Evolutionary conservation across 2,113 vertebrate genomes (phyloP).

Genomic region (Macaca mulatta): DNA sequence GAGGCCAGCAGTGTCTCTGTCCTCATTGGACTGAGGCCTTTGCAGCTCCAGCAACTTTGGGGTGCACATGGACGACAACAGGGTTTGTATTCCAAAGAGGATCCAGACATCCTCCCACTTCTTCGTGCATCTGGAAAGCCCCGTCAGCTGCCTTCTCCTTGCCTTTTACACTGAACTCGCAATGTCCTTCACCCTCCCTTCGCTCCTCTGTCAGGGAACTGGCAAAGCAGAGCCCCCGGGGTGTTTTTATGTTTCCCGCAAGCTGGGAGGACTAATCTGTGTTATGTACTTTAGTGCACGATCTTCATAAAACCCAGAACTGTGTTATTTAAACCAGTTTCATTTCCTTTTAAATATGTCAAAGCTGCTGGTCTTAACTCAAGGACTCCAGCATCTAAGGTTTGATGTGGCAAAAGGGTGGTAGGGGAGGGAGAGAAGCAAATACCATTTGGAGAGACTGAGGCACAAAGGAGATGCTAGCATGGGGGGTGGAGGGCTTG

Average conservation of each 20-base stretch:
- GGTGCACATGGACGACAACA: accelerated
- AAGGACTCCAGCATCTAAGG: not conserved
- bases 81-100: not conserved
- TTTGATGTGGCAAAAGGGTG: accelerated
- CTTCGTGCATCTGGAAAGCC: accelerated
- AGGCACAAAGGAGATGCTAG: not conserved
- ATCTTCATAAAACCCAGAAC: not conserved
- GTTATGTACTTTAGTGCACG: not conserved
- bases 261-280: not conserved
- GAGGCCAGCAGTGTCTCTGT: not conserved
- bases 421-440: not conserved
- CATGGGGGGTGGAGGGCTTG: accelerated
- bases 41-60: not conserved
- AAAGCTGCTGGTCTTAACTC: not conserved
- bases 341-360: not conserved
- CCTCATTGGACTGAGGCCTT: accelerated
- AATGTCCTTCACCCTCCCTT: not conserved
- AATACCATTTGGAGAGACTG: accelerated
- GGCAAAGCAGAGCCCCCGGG: not conserved
- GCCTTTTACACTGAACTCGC: accelerated
- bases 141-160: accelerated
- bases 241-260: not conserved
- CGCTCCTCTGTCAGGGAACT: not conserved
- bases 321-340: constrained; percentile 9
- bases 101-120: accelerated